A percentile compares a stretch with the other conserved stretches of the same genome.
phyloP scores from a whole-genome alignment of 2,113 vertebrate genomes.

The Paedocypris sp. region DNA sequence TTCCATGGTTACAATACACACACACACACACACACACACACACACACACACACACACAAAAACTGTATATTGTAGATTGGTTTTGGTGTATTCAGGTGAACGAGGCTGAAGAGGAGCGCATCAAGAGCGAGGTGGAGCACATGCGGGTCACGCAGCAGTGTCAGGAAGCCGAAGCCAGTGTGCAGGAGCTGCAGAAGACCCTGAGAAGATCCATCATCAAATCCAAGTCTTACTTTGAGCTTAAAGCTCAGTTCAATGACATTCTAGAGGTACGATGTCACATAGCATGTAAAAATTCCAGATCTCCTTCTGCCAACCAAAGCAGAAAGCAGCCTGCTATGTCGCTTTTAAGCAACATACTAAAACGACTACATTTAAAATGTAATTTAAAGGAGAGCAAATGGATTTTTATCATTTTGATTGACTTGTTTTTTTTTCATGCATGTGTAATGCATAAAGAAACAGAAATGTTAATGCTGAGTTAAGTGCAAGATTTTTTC shows the following conservation, averaged over 20 bases:
- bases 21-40: neutral
- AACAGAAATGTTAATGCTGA: too few species aligned
- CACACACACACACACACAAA: too few species aligned
- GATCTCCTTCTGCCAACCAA: too few species aligned
- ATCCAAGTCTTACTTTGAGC: constrained; percentile 88
- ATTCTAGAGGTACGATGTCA: constrained; percentile 76
- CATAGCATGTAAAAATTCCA: too few species aligned
- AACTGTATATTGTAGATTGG: neutral
- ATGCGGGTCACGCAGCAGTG: constrained; percentile 79
- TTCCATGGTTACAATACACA: neutral
- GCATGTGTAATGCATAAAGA: too few species aligned
- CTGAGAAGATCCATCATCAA: constrained; percentile 79
- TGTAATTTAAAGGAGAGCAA: too few species aligned
- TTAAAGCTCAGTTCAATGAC: constrained; percentile 85
- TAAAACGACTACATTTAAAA: too few species aligned
- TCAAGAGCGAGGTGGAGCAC: constrained; percentile 83
- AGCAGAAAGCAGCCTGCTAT: too few species aligned
- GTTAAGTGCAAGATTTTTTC: too few species aligned
- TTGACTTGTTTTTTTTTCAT: too few species aligned
- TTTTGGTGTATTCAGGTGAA: constrained; percentile 65
- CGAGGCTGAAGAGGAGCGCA: constrained; percentile 82
- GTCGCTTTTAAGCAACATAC: too few species aligned
- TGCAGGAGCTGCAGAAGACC: constrained; percentile 82
- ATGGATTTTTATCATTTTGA: too few species aligned
- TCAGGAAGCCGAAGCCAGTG: constrained; percentile 78